Evolutionary conservation across 2,888 invertebrate species (phyloP), one percentile per base, ranked within the genome.

Genomic region (Meliscaeva auricollis): DNA sequence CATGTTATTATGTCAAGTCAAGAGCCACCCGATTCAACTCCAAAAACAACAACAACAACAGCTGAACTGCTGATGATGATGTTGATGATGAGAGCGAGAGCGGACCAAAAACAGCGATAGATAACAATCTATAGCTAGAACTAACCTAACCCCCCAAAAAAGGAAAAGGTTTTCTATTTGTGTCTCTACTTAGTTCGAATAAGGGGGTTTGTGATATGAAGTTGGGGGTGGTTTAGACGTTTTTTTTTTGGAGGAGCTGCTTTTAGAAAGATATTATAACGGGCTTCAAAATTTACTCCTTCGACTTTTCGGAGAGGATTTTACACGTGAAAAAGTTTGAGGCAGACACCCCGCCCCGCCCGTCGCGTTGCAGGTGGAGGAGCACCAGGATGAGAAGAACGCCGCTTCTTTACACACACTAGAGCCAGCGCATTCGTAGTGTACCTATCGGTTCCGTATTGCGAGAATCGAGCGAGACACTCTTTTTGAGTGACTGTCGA

Each of bases 401-500:
- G 78, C n/a, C n/a, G n/a, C n/a, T n/a, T n/a, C n/a, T 79, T 69
- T 58, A 69, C 44, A 56, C 58, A 56, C 22, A 66, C 73, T 62
- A 83, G 56, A 79, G 84, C 58, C 20, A 32, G 58, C 84, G 84
- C 84, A 84, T 75, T 84, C 75, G 80, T 58, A 32, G 56, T 32
- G 32, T 32, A 48, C 26, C n/a, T 7, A 52, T 26, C 26, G 7
- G 11, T 26, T 26, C n/a, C 3, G 20, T 66, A 62, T 58, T 26
- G 62, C 68, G 62, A 56, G 32, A 41, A 62, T 54, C 56, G 58
- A 78, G 68, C 46, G 62, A 79, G 52, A 41, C 79, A 68, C 79
- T 84, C 75, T 35, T 76, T 84, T 70, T 84, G 84, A 84, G 84
- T 84, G 75, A 84, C 68, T 78, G 69, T 78, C 73, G 44, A 82